Evolutionary conservation across 2,797 vertebrate species (phyloP).

Genomic region (Cygnus olor): DNA sequence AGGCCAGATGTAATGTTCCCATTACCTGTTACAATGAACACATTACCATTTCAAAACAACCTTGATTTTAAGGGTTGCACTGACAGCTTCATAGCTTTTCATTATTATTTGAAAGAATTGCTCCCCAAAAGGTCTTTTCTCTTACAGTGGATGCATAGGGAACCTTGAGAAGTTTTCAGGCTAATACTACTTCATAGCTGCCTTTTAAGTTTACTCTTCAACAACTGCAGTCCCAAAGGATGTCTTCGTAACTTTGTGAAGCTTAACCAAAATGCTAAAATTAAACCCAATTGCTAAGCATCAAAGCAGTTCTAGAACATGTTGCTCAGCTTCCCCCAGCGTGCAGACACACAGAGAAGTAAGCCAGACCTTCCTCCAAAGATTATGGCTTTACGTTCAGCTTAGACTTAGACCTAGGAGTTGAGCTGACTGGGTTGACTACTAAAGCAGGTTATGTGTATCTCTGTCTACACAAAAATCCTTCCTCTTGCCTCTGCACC

Average conservation of each 20-base stretch:
- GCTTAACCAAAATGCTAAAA: not conserved
- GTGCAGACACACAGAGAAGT: not conserved
- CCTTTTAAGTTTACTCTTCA: not conserved
- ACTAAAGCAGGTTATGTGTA: not conserved
- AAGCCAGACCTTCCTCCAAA: not conserved
- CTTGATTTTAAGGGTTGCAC: not conserved
- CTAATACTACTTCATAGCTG: not conserved
- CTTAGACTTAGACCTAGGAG: not conserved
- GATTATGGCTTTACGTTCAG: accelerated
- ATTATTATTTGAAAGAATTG: not conserved
- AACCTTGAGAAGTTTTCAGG: not conserved
- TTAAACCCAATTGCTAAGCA: not conserved
- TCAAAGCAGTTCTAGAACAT: not conserved
- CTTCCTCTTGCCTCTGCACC: not conserved
- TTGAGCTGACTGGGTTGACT: not conserved
- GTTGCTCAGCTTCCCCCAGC: not conserved
- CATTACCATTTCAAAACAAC: not conserved
- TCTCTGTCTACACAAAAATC: not conserved
- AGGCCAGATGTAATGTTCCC: conserved; percentile 40
- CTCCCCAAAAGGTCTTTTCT: not conserved
- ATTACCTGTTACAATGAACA: conserved; percentile 37
- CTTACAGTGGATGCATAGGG: not conserved
- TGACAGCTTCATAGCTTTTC: not conserved
- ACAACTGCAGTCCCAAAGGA: not conserved
- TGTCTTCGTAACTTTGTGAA: not conserved